Conservation (phyloP, 2,888 invertebrate species). For the Trileptium ribeirensis region DNA sequence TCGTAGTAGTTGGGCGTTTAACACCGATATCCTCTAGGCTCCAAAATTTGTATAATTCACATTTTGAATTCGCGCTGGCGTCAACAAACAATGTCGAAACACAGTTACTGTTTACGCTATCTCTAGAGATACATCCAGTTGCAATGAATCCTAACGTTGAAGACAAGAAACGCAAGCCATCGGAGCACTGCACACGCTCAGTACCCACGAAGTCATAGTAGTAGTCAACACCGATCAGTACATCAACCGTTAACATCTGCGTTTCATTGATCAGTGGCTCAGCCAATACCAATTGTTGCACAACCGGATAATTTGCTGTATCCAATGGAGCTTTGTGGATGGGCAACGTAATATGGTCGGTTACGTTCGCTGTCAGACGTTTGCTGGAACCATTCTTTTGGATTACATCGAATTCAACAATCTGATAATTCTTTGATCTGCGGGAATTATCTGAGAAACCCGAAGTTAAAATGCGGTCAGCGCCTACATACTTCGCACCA, state of each 20-base stretch:
- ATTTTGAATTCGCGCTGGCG: not conserved
- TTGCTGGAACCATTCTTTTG: not conserved
- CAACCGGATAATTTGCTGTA: not conserved
- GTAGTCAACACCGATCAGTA: not conserved
- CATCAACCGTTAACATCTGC: not conserved
- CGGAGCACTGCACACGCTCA: not conserved
- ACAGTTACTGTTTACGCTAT: not conserved
- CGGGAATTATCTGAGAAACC: not conserved
- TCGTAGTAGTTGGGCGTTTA: not conserved
- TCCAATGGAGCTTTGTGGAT: not conserved
- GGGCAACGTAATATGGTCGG: not conserved
- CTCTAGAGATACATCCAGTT: not conserved
- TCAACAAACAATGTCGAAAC: not conserved
- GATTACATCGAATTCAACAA: not conserved
- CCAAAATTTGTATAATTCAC: not conserved
- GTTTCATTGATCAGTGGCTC: not conserved
- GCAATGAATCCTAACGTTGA: not conserved
- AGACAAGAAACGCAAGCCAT: not conserved
- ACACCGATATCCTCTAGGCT: not conserved
- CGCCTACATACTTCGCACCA: not conserved
- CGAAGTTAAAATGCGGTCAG: not conserved
- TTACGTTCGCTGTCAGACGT: not conserved
- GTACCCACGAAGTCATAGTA: not conserved
- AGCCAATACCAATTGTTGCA: not conserved
- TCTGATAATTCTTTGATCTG: not conserved